Evolutionary conservation across 1,140 invertebrate genomes (phyloP).

Genomic region (Belonocnema kinseyi): DNA sequence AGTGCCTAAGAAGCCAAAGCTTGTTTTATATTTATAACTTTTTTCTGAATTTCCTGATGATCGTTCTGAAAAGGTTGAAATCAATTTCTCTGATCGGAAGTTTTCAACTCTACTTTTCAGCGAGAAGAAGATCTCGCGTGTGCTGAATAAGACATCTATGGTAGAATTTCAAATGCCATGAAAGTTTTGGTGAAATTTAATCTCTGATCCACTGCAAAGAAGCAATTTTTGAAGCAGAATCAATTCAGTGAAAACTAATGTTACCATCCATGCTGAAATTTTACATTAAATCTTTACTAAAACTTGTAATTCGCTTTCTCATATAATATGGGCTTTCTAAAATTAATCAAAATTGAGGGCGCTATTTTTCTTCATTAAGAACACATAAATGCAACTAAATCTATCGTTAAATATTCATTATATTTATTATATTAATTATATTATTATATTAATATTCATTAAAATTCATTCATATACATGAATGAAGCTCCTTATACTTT

Average conservation of each 20-base stretch:
- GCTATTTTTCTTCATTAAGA: not conserved
- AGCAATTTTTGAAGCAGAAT: not conserved
- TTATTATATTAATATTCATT: no score
- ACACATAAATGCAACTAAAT: not conserved
- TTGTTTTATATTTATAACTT: not conserved
- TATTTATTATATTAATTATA: no score
- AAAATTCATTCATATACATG: no score
- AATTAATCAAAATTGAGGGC: not conserved
- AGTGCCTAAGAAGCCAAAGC: not conserved
- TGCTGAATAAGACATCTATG: conserved; percentile 15
- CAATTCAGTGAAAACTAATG: not conserved
- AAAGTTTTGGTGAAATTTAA: conserved; percentile 6
- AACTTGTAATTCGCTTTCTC: not conserved
- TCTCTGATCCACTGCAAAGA: not conserved
- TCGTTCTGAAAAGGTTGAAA: not conserved
- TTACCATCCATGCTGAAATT: no score
- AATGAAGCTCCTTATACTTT: no score
- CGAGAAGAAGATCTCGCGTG: not conserved
- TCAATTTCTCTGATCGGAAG: conserved; percentile 23
- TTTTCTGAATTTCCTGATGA: not conserved
- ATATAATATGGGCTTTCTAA: not conserved
- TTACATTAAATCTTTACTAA: not conserved
- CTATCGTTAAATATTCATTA: no score
- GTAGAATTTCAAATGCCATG: not conserved
- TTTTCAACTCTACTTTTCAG: conserved; percentile 1